Evolutionary conservation across 2,888 invertebrate genomes (phyloP), one percentile per base, ranked within the genome.

Genomic region (Reticulitermes lucifugus): DNA sequence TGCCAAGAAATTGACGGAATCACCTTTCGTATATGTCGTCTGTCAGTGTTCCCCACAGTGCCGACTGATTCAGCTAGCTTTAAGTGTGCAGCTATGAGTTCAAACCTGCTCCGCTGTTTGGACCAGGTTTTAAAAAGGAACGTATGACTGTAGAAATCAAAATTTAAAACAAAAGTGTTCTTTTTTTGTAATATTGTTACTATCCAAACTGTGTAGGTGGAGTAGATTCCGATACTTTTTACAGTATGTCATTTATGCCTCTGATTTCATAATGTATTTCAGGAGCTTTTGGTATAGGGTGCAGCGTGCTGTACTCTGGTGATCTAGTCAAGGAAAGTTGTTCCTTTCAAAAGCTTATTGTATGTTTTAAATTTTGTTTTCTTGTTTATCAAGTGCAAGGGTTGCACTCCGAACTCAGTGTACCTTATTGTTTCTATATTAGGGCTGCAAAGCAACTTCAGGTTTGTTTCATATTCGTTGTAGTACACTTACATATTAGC

Each of bases 1-100:
- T 41, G 41, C 35, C 41, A 41, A 41, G 73, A 41, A 73, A 73
- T 29, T 65, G 65, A 65, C 2, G 14, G 73, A 14, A 41, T 73
- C 73, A 73, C 73, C 73, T 73, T 41, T 73, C 18, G 41, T 73
- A 21, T 35, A 10, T 79, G 51, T 46, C 25, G n/a, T 51, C 51
- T 75, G 29, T n/a, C 79, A 51, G 51, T 79, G 25, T 80, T 22
- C 55, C 80, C 60, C 55, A 41, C 12, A 35, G 35, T 59, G 80
- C 60, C 60, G 80, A 80, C 80, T 80, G 80, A 80, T 59, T 21
- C 55, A 51, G 29, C 60, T 80, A 80, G 80, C 80, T 80, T 80
- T 80, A 80, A 80, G 35, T 80, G 55, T 80, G 59, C 80, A 21
- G 60, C 60, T 80, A n/a, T 59, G 25, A 59, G 43, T 29, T 55